These are phyloP conservation scores for Zygothrica quintamaculata DNA, from an alignment of 2,888 invertebrate species.

Conservation along the genomic window DNA sequence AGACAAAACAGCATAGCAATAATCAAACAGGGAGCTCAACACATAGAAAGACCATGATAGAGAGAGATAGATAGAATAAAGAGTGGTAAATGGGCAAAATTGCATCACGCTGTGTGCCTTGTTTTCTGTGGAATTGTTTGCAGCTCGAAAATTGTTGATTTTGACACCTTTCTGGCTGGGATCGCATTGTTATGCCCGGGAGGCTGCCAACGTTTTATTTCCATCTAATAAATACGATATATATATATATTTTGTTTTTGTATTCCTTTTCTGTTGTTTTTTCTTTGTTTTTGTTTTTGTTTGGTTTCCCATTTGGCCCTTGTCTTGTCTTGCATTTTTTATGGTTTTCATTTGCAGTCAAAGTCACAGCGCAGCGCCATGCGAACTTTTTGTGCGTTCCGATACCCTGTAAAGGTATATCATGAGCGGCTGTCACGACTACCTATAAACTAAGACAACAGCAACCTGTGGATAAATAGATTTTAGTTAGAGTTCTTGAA, in stretches of 20 bases:
- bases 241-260: no score
- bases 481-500: no score
- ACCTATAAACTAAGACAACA: no score
- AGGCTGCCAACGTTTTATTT: slow-evolving; percentile 65
- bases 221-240: slow-evolving; percentile 76
- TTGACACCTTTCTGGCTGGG: slow-evolving; percentile 81
- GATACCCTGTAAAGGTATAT: slow-evolving; percentile 35
- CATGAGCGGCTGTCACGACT: no score
- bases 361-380: slow-evolving; percentile 33
- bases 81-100: slow-evolving; percentile 52
- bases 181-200: slow-evolving; percentile 56
- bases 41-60: not conserved
- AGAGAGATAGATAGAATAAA: slow-evolving; percentile 8
- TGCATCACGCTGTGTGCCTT: slow-evolving; percentile 80
- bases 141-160: slow-evolving; percentile 80
- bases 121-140: slow-evolving; percentile 76
- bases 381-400: slow-evolving; percentile 45
- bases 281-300: slow-evolving; percentile 27
- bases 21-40: slow-evolving; percentile 6
- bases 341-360: slow-evolving; percentile 68
- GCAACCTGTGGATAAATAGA: no score
- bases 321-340: slow-evolving; percentile 72
- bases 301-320: slow-evolving; percentile 28
- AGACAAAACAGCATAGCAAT: slow-evolving; percentile 13
- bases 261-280: slow-evolving; percentile 55